These are phyloP conservation scores for Lasaia peninsularis DNA, from an alignment of 1,140 invertebrate species.

Conservation along the genomic window DNA sequence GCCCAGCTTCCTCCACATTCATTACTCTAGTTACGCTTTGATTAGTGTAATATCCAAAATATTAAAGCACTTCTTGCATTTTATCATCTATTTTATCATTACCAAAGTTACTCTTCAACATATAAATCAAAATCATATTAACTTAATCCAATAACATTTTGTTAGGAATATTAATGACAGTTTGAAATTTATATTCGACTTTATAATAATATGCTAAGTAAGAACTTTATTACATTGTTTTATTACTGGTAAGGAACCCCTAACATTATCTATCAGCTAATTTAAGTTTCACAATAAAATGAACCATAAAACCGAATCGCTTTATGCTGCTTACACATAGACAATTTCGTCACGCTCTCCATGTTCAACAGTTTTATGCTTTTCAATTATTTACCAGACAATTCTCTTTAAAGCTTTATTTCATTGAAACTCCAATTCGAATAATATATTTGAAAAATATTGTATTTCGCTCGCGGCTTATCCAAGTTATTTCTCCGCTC, in stretches of 20 bases:
- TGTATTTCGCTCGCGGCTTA: no score
- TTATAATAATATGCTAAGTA: slow-evolving; percentile 5
- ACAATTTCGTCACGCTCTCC: not conserved
- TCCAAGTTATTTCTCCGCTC: no score
- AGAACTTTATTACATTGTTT: slow-evolving; percentile 5
- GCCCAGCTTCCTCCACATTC: no score
- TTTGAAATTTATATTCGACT: slow-evolving; percentile 3
- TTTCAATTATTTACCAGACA: not conserved
- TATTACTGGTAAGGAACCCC: slow-evolving; percentile 1
- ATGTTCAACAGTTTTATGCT: not conserved
- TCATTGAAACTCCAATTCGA: no score
- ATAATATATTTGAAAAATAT: no score
- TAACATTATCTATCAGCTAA: slow-evolving; percentile 7
- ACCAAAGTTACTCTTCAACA: no score
- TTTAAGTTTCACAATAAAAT: slow-evolving; percentile 9
- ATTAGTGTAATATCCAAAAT: no score
- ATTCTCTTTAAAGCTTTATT: no score
- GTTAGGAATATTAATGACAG: not conserved
- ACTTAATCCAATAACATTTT: not conserved
- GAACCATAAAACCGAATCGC: slow-evolving; percentile 1
- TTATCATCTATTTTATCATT: slow-evolving; percentile 4
- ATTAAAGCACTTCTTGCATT: not conserved
- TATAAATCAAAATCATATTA: not conserved
- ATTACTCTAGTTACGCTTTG: no score
- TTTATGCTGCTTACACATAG: slow-evolving; percentile 4